These are phyloP conservation scores for Mirza zaza DNA, from an alignment of 2,113 vertebrate species.

Conservation along the genomic window DNA sequence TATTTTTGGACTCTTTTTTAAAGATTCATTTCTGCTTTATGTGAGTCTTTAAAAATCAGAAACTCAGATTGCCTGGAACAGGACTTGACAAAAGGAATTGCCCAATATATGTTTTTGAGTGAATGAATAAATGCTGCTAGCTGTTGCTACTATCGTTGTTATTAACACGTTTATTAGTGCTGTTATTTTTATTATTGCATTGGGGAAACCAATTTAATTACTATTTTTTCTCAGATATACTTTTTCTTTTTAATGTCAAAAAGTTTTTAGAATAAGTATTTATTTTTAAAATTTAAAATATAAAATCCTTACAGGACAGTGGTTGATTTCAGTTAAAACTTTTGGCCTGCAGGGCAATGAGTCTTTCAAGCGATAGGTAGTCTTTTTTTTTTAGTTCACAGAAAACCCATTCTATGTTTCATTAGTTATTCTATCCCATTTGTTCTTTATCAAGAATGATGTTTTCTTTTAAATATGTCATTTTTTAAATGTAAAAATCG, in stretches of 20 bases:
- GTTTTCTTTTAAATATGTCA: neutral
- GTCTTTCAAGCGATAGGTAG: fast-evolving
- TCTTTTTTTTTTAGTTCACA: neutral
- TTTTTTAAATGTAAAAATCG: neutral
- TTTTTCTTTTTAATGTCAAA: neutral
- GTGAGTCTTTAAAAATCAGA: neutral
- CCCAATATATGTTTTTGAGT: neutral
- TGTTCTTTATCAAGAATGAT: neutral
- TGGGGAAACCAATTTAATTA: neutral
- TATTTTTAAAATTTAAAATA: neutral
- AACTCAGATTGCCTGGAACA: neutral
- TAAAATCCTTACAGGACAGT: neutral
- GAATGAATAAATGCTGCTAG: neutral
- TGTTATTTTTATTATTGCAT: neutral
- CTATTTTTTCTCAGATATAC: neutral
- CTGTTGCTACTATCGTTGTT: neutral
- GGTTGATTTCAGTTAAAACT: neutral
- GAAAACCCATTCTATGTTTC: neutral
- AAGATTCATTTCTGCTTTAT: neutral
- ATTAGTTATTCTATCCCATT: neutral
- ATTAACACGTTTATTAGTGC: neutral
- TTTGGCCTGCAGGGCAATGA: neutral
- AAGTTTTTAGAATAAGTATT: neutral
- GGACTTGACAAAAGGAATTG: neutral
- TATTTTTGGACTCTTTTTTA: neutral